phyloP scores from a whole-genome alignment of 2,113 vertebrate genomes.

The Oreochromis niloticus region DNA sequence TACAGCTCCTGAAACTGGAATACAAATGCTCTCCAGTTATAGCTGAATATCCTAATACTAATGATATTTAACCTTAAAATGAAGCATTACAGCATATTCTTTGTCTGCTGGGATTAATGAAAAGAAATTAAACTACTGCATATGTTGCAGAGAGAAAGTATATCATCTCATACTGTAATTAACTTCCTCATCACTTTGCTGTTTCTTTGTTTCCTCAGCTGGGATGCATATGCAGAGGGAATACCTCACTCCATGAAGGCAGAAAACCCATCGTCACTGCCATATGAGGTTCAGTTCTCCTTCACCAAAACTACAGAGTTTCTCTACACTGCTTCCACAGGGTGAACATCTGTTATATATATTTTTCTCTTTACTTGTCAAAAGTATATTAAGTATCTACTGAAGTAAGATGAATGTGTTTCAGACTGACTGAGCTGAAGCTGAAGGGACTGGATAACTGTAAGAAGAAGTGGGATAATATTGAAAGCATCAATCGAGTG shows the following conservation, averaged over 20 bases:
- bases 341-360: neutral
- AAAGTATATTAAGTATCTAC: neutral
- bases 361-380: neutral
- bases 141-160: neutral
- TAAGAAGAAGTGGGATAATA: constrained; percentile 9
- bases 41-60: neutral
- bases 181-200: neutral
- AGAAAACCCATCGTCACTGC: no score
- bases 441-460: neutral
- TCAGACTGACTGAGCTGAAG: constrained; percentile 38
- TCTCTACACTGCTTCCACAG: neutral
- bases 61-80: neutral
- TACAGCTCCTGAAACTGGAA: neutral
- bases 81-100: neutral
- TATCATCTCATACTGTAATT: neutral
- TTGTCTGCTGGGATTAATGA: accelerated
- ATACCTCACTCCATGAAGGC: no score
- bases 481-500: constrained; percentile 18
- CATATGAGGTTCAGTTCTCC: no score
- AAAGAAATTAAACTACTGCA: accelerated
- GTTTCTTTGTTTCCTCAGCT: constrained; percentile 12
- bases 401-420: neutral
- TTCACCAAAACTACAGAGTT: no score
- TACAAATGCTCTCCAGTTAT: neutral
- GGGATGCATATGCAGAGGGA: constrained; percentile 27